Evolutionary conservation across 2,113 vertebrate species (phyloP), one percentile per base, ranked within the genome.

Genomic region (Stegostoma tigrinum): DNA sequence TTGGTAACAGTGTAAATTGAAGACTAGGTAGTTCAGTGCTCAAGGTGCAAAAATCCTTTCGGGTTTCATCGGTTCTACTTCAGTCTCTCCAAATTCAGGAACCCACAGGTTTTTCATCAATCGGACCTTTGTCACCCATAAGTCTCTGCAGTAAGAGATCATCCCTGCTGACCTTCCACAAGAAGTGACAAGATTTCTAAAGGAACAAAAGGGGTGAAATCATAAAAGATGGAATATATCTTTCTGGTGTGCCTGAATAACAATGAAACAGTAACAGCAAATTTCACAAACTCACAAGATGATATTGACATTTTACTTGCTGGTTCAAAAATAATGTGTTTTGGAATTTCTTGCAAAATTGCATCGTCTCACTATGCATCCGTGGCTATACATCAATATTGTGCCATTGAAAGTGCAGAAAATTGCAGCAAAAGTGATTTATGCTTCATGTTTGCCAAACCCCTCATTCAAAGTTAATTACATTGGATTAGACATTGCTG

Each of bases 81-180:
- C 94, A 6, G 87, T 64, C 12, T 94, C 95, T 70, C 96, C 94
- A 23, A 96, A 66, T 75, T 95, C 38, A 3, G 96, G 96, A 45
- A 78, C 95, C 95, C 95, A 85, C 30, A 8, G n/a, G n/a, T 42
- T n/a, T 67, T 95, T 96, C 96, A 96, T 96, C 38, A 96, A 89
- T 95, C 96, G 96, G 83, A 97, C 66, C n/a, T 83, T 95, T 45
- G 96, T 95, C 12, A 96, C 96, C 96, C 97, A 97, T 2, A 97
- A 96, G 1, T 96, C 96, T 96, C 97, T 97, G 96, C 96, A 97
- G 96, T 96, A 97, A 96, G 96, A 96, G 89, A 97, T 96, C 94
- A 97, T 96, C 96, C 96, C 94, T 96, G 96, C 80, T 19, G 30
- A 96, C 27, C 96, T 38, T 85, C 95, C 95, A 45, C 91, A 67